These are phyloP conservation scores for Myotis findleyi DNA, from an alignment of 2,797 vertebrate species.

Conservation along the genomic window DNA sequence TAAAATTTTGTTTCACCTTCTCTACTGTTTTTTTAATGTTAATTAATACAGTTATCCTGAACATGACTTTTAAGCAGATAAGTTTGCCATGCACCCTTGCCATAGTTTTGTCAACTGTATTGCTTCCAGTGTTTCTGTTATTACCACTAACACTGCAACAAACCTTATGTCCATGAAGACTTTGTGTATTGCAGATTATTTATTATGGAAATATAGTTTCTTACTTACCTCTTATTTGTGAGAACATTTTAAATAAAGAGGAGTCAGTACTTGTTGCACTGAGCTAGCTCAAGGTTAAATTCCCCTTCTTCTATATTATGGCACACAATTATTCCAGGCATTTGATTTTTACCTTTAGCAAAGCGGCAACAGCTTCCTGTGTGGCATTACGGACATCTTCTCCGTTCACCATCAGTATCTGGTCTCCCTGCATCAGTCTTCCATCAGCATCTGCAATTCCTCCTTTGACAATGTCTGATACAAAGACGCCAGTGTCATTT, in stretches of 20 bases:
- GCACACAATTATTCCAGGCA: background rate
- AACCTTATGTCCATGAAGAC: background rate
- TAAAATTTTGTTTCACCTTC: background rate
- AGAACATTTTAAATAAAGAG: background rate
- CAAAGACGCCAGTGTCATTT: conserved; percentile 97
- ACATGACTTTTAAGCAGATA: background rate
- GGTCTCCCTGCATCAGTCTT: conserved; percentile 95
- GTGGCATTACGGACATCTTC: conserved; percentile 95
- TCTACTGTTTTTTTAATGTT: background rate
- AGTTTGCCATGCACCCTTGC: background rate
- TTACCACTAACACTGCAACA: background rate
- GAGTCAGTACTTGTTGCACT: background rate
- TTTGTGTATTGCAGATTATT: background rate
- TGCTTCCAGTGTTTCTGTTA: background rate
- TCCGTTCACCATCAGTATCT: conserved; percentile 95
- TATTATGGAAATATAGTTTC: background rate
- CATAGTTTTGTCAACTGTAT: background rate
- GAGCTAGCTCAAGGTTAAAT: background rate
- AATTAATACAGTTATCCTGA: background rate
- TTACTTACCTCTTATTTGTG: background rate
- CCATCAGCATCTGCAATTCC: conserved; percentile 94
- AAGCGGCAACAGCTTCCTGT: conserved; percentile 95
- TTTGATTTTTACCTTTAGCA: conserved; percentile 92
- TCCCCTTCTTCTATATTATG: background rate
- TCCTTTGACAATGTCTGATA: conserved; percentile 97